Percentiles rank a stretch among this genome's conserved stretches.
These are phyloP conservation scores for Agrilus planipennis DNA, from an alignment of 1,140 invertebrate genomes.

Conservation along the genomic window DNA sequence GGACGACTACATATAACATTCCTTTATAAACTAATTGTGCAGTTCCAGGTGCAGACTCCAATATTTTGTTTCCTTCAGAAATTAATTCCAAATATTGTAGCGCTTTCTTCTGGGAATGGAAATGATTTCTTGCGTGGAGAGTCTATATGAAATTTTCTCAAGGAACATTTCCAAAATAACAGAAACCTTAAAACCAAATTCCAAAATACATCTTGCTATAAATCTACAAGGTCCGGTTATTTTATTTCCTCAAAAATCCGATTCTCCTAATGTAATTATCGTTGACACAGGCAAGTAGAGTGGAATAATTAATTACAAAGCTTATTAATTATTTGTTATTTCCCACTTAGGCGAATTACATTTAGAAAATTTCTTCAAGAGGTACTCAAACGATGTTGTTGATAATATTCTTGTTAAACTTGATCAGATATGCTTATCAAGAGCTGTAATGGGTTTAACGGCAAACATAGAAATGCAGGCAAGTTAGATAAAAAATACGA, in stretches of 20 bases:
- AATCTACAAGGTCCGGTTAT: conserved; percentile 64
- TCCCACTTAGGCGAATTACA: conserved; percentile 43
- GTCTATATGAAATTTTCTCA: conserved; percentile 33
- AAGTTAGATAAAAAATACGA: conserved; percentile 8
- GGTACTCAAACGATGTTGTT: conserved; percentile 38
- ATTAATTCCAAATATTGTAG: conserved; percentile 13
- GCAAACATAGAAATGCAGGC: conserved; percentile 59
- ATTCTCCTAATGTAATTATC: conserved; percentile 67
- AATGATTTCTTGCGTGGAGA: conserved; percentile 18
- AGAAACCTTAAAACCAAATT: conserved; percentile 44
- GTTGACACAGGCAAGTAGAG: conserved; percentile 52
- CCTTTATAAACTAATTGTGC: conserved; percentile 57
- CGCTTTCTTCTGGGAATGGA: conserved; percentile 26
- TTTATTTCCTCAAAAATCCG: conserved; percentile 65
- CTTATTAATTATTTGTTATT: not conserved
- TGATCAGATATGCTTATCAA: conserved; percentile 51
- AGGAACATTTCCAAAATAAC: conserved; percentile 44
- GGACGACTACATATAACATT: conserved; percentile 60
- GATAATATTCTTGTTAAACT: conserved; percentile 62
- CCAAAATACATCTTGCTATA: conserved; percentile 55
- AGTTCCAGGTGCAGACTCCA: conserved; percentile 43
- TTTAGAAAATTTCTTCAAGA: conserved; percentile 72
- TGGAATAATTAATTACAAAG: conserved; percentile 1
- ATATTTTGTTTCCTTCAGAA: not conserved
- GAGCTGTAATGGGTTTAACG: conserved; percentile 59